Evolutionary conservation across 2,797 vertebrate species (phyloP).

Genomic region (Hapalemur alaotrensis): DNA sequence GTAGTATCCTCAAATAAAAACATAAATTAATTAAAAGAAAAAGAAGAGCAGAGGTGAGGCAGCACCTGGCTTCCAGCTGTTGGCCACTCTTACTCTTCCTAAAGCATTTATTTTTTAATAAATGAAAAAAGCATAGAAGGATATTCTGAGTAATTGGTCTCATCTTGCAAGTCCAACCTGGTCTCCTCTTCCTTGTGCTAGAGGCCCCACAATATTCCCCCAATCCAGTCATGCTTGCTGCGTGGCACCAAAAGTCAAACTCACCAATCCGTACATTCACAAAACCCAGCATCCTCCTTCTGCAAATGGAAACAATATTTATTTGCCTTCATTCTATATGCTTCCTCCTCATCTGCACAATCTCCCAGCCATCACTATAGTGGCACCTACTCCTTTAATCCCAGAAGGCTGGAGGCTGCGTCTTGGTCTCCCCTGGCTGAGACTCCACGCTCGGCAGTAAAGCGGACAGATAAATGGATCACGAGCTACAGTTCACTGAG

Average conservation of each 20-base stretch:
- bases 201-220: too few species aligned
- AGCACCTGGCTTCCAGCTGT: rapidly evolving
- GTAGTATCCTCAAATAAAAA: too few species aligned
- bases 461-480: rapidly evolving
- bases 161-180: not conserved
- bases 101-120: not conserved
- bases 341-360: rapidly evolving
- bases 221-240: not conserved
- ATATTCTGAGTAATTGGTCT: not conserved
- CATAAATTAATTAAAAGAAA: too few species aligned
- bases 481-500: rapidly evolving
- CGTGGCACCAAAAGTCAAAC: not conserved
- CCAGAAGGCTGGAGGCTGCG: not conserved
- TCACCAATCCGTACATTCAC: not conserved
- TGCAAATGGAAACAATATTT: rapidly evolving
- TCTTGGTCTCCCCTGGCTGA: rapidly evolving
- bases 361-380: not conserved
- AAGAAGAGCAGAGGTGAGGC: not conserved
- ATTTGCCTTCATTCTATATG: rapidly evolving
- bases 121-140: not conserved
- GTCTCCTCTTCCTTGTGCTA: rapidly evolving
- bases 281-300: not conserved
- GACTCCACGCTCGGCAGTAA: rapidly evolving
- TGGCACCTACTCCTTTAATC: rapidly evolving
- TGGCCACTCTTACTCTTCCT: not conserved